These are phyloP conservation scores for Sebastes oblongus DNA, from an alignment of 2,797 vertebrate species.

Conservation along the genomic window DNA sequence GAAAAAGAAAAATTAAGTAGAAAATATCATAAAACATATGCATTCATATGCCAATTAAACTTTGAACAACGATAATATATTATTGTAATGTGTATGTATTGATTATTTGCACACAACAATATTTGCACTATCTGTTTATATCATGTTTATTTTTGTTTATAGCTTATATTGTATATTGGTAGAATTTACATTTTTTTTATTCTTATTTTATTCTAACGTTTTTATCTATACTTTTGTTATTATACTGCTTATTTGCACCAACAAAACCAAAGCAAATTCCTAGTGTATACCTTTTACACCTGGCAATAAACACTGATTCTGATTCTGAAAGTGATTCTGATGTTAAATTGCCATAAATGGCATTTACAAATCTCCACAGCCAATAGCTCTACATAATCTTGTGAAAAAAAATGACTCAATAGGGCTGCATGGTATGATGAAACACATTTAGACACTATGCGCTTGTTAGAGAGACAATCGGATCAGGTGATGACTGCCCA, in stretches of 20 bases:
- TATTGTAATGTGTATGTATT: background rate
- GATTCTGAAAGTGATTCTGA: too few species aligned
- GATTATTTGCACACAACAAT: too few species aligned
- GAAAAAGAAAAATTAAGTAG: background rate
- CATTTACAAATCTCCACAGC: background rate
- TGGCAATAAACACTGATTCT: too few species aligned
- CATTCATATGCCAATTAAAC: background rate
- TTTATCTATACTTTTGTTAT: too few species aligned
- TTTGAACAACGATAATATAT: background rate
- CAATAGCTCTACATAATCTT: background rate
- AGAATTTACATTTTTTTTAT: accelerated
- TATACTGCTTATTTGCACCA: too few species aligned
- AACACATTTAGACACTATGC: conserved; percentile 34
- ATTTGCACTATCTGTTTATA: too few species aligned
- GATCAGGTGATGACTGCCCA: conserved; percentile 70
- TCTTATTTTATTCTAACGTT: too few species aligned
- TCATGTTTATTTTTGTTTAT: too few species aligned
- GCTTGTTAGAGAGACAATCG: conserved; percentile 26
- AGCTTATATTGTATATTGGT: too few species aligned
- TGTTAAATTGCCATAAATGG: background rate
- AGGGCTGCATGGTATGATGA: background rate
- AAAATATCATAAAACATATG: too few species aligned
- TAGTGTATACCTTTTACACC: too few species aligned
- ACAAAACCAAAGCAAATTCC: too few species aligned
- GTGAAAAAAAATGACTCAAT: background rate